Conservation (phyloP, 2,888 invertebrate species). For the Meganola albula region DNA sequence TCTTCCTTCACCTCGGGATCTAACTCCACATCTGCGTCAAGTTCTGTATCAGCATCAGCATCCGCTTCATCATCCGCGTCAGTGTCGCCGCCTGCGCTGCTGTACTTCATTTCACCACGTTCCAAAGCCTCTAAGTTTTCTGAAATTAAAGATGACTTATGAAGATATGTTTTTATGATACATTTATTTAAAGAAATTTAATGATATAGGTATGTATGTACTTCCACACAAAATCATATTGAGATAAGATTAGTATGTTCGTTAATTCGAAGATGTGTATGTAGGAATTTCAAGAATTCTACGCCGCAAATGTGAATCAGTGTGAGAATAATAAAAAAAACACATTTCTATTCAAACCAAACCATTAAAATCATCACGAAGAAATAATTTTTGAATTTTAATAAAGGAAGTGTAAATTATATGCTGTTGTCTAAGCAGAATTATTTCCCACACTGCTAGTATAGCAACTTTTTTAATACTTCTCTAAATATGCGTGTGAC, state of each 20-base stretch:
- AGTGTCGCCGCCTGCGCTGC: conserved; percentile 81
- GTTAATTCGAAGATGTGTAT: neutral
- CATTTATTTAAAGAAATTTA: no score
- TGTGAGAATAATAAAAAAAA: no score
- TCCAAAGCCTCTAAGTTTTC: conserved; percentile 90
- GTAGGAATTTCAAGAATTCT: neutral
- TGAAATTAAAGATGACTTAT: conserved; percentile 38
- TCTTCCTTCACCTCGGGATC: conserved; percentile 80
- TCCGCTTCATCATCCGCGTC: conserved; percentile 77
- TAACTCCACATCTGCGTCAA: conserved; percentile 73
- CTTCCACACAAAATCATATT: no score
- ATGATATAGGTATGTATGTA: no score
- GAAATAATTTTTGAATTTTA: no score
- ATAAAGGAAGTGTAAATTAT: no score
- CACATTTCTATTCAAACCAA: no score
- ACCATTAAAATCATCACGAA: no score
- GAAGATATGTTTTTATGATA: neutral
- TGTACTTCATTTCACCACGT: conserved; percentile 92
- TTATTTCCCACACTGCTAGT: no score
- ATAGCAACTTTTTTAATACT: no score
- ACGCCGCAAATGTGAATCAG: neutral
- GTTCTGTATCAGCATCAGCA: conserved; percentile 75
- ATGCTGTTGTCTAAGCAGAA: no score
- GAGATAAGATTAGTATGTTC: neutral
- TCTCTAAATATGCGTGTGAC: no score